Conservation (phyloP, 2,797 vertebrate species). For the Sebastes hopkinsi region DNA sequence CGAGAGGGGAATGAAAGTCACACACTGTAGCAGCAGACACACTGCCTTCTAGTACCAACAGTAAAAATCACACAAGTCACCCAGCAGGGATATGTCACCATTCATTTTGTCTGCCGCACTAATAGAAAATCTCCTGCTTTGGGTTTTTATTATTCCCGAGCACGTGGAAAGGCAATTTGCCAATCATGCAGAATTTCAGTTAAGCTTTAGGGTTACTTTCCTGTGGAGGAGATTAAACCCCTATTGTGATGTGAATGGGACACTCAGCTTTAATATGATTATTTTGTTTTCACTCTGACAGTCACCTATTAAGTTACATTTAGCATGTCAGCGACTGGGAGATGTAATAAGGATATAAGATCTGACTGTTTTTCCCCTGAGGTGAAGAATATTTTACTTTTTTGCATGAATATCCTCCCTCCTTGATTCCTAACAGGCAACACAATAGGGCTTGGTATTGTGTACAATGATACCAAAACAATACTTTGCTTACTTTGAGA, state of each 20-base stretch:
- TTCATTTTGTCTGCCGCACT: slow-evolving; percentile 37
- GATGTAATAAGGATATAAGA: slow-evolving; percentile 17
- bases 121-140: slow-evolving; percentile 41
- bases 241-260: slow-evolving; percentile 31
- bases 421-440: not conserved
- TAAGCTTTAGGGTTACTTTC: slow-evolving; percentile 37
- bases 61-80: slow-evolving; percentile 68
- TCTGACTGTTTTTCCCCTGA: slow-evolving; percentile 12
- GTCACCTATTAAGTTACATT: not conserved
- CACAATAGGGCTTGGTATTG: not conserved
- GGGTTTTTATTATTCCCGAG: slow-evolving; percentile 28
- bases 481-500: not conserved
- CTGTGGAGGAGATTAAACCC: slow-evolving; percentile 37
- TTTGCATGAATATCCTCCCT: not conserved
- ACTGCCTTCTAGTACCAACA: slow-evolving; percentile 53
- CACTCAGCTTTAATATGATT: slow-evolving; percentile 25
- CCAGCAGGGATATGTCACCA: slow-evolving; percentile 60
- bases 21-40: slow-evolving; percentile 52
- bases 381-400: slow-evolving; percentile 2
- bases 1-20: slow-evolving; percentile 64
- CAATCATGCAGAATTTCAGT: slow-evolving; percentile 45
- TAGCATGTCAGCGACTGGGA: not conserved
- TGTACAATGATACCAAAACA: not conserved
- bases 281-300: slow-evolving; percentile 27
- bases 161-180: slow-evolving; percentile 40